Percentiles rank a stretch among this genome's conserved stretches.
Evolutionary conservation across 2,888 invertebrate species (phyloP).

Genomic region (Caenorhabditis imperialis): DNA sequence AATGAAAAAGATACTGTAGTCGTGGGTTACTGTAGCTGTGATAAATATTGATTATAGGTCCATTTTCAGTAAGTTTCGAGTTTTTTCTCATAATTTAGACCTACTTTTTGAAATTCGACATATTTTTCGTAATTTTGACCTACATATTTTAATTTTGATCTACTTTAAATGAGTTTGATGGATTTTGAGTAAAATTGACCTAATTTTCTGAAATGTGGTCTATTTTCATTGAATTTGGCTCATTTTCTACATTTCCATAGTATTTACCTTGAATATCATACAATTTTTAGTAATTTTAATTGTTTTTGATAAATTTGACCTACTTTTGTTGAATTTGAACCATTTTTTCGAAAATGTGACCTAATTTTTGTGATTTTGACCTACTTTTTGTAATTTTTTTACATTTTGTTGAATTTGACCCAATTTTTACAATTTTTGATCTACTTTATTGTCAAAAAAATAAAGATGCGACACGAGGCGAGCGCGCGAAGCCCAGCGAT

Average conservation of each 20-base stretch:
- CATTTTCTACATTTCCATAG: neutral
- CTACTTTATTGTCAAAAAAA: too few species aligned
- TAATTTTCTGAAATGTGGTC: neutral
- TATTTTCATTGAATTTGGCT: too few species aligned
- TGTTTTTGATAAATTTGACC: too few species aligned
- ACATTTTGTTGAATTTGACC: too few species aligned
- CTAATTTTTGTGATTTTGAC: neutral
- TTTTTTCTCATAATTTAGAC: neutral
- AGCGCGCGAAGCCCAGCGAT: too few species aligned
- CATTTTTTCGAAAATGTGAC: neutral
- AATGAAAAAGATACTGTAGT: neutral
- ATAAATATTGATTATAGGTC: neutral
- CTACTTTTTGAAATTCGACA: neutral
- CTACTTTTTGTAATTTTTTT: too few species aligned
- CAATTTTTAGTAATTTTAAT: too few species aligned
- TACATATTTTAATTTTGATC: neutral
- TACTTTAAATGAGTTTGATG: too few species aligned
- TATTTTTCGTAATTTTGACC: conserved; percentile 2
- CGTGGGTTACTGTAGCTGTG: neutral
- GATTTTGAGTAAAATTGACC: neutral
- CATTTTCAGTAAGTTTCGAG: too few species aligned
- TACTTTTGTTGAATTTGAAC: neutral
- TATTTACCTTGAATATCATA: too few species aligned
- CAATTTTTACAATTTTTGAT: neutral
- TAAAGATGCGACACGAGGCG: too few species aligned